Evolutionary conservation across 1,140 invertebrate genomes (phyloP).

Genomic region (Palaemon carinicauda): DNA sequence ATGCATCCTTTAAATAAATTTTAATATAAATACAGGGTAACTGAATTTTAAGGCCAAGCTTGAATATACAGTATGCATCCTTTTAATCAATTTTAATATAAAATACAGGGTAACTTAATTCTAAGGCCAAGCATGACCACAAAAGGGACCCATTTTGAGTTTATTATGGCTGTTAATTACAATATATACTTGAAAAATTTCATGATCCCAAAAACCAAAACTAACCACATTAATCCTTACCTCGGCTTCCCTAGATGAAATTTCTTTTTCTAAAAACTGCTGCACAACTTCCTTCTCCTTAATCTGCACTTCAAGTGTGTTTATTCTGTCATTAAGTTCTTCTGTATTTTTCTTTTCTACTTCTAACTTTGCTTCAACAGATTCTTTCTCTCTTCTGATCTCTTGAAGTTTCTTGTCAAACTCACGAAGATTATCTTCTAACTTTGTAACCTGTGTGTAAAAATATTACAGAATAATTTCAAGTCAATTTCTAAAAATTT

Average conservation of each 20-base stretch:
- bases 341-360: neutral
- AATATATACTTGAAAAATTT: too few relatives aligned
- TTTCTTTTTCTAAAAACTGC: constrained; percentile 56
- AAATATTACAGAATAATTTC: neutral
- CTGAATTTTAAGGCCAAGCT: too few relatives aligned
- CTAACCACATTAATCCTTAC: constrained; percentile 11
- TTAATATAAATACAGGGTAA: too few relatives aligned
- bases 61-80: too few relatives aligned
- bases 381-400: neutral
- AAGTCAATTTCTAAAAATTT: too few relatives aligned
- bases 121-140: too few relatives aligned
- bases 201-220: neutral
- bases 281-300: constrained; percentile 54
- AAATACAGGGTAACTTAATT: too few relatives aligned
- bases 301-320: constrained; percentile 21
- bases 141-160: too few relatives aligned
- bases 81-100: too few relatives aligned
- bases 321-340: constrained; percentile 10
- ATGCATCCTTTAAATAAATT: too few relatives aligned
- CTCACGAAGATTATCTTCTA: constrained; percentile 7
- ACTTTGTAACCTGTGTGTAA: neutral
- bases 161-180: too few relatives aligned
- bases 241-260: constrained; percentile 45
- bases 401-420: constrained; percentile 24
- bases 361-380: neutral